phyloP scores from a whole-genome alignment of 2,888 invertebrate species.

The Cheilosia grossa region DNA sequence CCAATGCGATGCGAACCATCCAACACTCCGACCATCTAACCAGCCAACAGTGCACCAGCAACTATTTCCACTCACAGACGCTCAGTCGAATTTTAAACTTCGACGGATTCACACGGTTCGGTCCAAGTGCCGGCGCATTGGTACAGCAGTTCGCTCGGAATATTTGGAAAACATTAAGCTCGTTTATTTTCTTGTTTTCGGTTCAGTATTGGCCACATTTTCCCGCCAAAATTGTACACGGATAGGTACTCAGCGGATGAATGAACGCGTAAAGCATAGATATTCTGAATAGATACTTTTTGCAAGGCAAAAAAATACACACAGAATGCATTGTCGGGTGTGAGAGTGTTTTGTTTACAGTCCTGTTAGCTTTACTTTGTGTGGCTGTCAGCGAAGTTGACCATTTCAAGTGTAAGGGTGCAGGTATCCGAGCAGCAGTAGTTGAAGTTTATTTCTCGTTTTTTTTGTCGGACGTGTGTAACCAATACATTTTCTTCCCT shows the following conservation, averaged over 20 bases:
- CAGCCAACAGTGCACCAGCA: constrained; percentile 52
- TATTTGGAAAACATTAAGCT: constrained; percentile 14
- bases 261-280: constrained; percentile 29
- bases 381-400: constrained; percentile 13
- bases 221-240: constrained; percentile 59
- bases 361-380: constrained; percentile 14
- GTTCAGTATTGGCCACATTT: constrained; percentile 31
- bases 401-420: neutral
- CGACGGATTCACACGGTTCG: constrained; percentile 67
- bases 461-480: constrained; percentile 3
- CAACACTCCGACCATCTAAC: constrained; percentile 29
- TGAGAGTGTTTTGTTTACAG: constrained; percentile 36
- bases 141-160: constrained; percentile 1
- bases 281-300: constrained; percentile 38
- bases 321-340: constrained; percentile 8
- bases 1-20: constrained; percentile 11
- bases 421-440: too few relatives aligned
- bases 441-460: neutral
- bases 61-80: constrained; percentile 42
- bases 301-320: neutral
- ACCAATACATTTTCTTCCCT: neutral
- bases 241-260: constrained; percentile 38
- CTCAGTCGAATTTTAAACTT: constrained; percentile 71
- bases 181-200: constrained; percentile 19
- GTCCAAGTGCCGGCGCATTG: constrained; percentile 14